These are phyloP conservation scores for Xylophagus ater DNA, from an alignment of 2,888 invertebrate genomes.

Conservation along the genomic window DNA sequence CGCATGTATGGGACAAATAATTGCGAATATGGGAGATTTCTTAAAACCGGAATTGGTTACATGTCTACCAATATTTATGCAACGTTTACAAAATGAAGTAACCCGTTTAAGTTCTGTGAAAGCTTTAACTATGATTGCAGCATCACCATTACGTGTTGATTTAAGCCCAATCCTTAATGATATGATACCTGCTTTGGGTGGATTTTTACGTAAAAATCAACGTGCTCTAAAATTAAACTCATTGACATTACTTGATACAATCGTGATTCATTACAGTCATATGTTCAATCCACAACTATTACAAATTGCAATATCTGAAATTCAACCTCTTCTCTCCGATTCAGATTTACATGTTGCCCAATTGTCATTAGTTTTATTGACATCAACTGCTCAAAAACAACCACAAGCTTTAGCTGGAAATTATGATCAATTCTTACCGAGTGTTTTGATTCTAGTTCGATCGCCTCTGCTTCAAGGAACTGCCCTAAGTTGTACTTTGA, in stretches of 20 bases:
- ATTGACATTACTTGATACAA: constrained; percentile 75
- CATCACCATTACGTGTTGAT: constrained; percentile 77
- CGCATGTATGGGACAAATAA: constrained; percentile 89
- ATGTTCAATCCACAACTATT: constrained; percentile 55
- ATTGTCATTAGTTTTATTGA: constrained; percentile 70
- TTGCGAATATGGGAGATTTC: constrained; percentile 84
- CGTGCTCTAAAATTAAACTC: constrained; percentile 87
- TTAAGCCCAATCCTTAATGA: constrained; percentile 73
- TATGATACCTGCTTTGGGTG: constrained; percentile 82
- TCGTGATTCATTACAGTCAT: constrained; percentile 76
- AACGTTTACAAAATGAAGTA: constrained; percentile 91
- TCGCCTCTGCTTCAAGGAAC: constrained; percentile 83
- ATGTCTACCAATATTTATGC: constrained; percentile 90
- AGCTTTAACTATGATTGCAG: constrained; percentile 87
- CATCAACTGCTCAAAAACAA: constrained; percentile 68
- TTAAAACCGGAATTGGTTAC: constrained; percentile 65
- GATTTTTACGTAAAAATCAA: constrained; percentile 93
- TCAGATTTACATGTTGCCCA: constrained; percentile 95
- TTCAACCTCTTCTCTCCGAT: constrained; percentile 85
- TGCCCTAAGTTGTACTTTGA: constrained; percentile 80
- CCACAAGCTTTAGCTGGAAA: constrained; percentile 66
- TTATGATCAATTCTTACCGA: constrained; percentile 65
- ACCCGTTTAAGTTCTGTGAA: constrained; percentile 94
- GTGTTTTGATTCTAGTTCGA: constrained; percentile 75
- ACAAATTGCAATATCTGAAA: constrained; percentile 63